Evolutionary conservation across 2,113 vertebrate species (phyloP), one percentile per base, ranked within the genome.

Genomic region (Aptenodytes patagonicus): DNA sequence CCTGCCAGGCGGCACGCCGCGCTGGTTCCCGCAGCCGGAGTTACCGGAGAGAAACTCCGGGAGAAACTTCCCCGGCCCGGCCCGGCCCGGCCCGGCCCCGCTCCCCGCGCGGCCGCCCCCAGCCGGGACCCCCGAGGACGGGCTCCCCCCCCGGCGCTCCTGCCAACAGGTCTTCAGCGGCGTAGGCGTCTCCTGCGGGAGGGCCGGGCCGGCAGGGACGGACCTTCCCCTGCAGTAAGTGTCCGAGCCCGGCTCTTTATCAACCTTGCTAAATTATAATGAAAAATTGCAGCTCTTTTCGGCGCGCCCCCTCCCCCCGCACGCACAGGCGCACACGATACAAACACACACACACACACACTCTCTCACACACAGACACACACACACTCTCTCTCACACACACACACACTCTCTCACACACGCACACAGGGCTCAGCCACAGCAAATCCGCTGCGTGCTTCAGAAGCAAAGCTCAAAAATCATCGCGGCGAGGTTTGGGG

Each of bases 301-400:
- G 22, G 80, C 42, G 46, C 83, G 34, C 83, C 80, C 83, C 88
- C 86, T 83, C 83, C 93, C 76, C 93, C 83, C 7, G 72, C 5
- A 32, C 64, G 96, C 93, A 97, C 93, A 96, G 93, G 86, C 91
- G 83, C 96, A 88, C 83, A 92, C 40, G 17, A 2, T 6, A 17
- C 81, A 58, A 10, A 40, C 42, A n/a, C 57, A 16, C 29, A 24
- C 47, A 22, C 46, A 21, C 79, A 51, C 62, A 46, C 75, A 17
- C n/a, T n/a, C n/a, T n/a, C n/a, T n/a, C 44, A 13, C 52, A 10
- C 38, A 11, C 38, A 38, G 13, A 44, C 60, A 10, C 29, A 47
- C 21, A 31, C n/a, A 10, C n/a, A n/a, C n/a, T n/a, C n/a, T n/a
- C n/a, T n/a, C 44, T 7, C 42, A 8, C 42, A 16, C 61, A 5